Conservation (phyloP, 2,888 invertebrate species). For the Scaptomyza cyrtandrae region DNA sequence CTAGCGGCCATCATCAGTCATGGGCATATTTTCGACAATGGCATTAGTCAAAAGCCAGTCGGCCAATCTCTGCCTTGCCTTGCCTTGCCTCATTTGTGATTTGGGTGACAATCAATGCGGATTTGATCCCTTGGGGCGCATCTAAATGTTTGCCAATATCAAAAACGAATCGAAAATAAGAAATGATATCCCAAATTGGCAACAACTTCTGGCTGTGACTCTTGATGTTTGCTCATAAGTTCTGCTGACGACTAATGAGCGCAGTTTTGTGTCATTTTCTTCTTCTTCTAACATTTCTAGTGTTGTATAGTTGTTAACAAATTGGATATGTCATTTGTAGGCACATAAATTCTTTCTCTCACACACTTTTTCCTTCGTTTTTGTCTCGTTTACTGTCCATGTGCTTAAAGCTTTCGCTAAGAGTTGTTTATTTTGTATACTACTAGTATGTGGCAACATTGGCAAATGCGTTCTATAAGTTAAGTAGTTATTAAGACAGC, state of each 20-base stretch:
- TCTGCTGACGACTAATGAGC: conserved; percentile 51
- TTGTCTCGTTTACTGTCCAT: not conserved
- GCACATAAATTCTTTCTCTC: conserved; percentile 37
- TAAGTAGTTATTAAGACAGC: not conserved
- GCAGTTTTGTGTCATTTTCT: conserved; percentile 29
- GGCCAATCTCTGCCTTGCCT: conserved; percentile 12
- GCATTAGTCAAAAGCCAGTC: conserved; percentile 65
- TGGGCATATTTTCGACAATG: conserved; percentile 75
- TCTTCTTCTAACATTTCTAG: not conserved
- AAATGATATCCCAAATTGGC: conserved; percentile 12
- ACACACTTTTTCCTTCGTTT: no score
- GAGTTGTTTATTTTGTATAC: not conserved
- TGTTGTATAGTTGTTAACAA: conserved; percentile 36
- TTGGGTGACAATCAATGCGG: conserved; percentile 66
- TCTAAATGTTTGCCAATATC: conserved; percentile 38
- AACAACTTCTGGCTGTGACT: conserved; percentile 5
- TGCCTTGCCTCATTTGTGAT: conserved; percentile 52
- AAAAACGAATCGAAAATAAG: conserved; percentile 2
- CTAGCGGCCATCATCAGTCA: conserved; percentile 65
- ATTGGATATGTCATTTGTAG: conserved; percentile 68
- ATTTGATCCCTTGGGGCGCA: conserved; percentile 29
- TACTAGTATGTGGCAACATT: not conserved
- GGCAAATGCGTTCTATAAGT: not conserved
- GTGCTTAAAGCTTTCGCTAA: conserved; percentile 14
- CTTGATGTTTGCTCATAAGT: conserved; percentile 19